Evolutionary conservation across 2,888 invertebrate species (phyloP), one percentile per base, ranked within the genome.

Genomic region (Herminia tarsipennalis): DNA sequence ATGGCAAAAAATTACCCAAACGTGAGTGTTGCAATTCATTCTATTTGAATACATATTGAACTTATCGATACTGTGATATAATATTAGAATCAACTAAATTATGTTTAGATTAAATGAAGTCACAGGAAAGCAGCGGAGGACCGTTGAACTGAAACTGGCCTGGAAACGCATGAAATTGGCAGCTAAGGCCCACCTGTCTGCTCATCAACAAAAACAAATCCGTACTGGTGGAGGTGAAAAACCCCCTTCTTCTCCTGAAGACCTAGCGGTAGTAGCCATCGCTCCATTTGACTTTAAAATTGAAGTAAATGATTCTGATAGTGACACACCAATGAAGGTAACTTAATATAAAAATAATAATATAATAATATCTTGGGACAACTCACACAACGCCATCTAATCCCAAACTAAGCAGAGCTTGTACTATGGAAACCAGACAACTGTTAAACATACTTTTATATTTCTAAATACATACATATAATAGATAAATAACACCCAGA

Each of bases 121-220:
- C 22, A 22, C n/a, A 5, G 21, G 9, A 1, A 34, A 22, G 6
- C 10, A 9, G 2, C 8, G 34, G 8, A n/a, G 9, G 0, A 22
- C 14, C 5, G 21, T 1, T 0, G 28, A 38, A 5, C 2, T 42
- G 0, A 35, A 42, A 17, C 24, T 42, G 6, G 29, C 42, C 17
- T 42, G 35, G 35, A 34, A 42, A 13, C 28, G 41, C 5, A 35
- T 35, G 24, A 35, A 30, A 18, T 24, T 42, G 17, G 22, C 35
- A n/a, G 42, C 35, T 12, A 35, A 42, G 18, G 35, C 35, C 1
- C 35, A 42, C 9, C 4, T 42, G 16, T 42, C 42, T n/a, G 4
- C 42, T n/a, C 35, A 36, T 13, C 24, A 29, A 9, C 5, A n/a
- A n/a, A 2, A 21, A n/a, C 21, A 13, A 6, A 13, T 13, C 12